Evolutionary conservation across 2,113 vertebrate genomes (phyloP), one percentile per base, ranked within the genome.

Genomic region (Mustelus asterias): DNA sequence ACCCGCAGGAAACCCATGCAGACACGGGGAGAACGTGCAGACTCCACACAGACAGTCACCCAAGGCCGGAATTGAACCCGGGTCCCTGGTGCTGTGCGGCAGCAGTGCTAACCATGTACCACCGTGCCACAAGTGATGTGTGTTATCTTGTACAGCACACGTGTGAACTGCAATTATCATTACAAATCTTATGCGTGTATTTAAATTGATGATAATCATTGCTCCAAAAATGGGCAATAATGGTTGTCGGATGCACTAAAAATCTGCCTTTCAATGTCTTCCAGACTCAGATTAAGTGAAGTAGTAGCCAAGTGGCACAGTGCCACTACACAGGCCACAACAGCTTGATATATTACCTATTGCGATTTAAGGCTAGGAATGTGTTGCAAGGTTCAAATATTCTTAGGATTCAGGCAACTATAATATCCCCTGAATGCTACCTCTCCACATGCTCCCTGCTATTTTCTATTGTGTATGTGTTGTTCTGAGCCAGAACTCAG

Each of bases 311-410:
- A 65, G 60, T 93, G 89, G 89, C 60, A 65, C 60, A 22, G 16
- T 67, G 89, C 89, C 89, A 93, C 89, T 29, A 65, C 89, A 93
- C 89, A 93, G 89, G 89, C 89, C 89, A 24, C 60, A 22, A 63
- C 33, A 9, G 89, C 89, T 14, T 93, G 89, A 93, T 65, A 93
- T 93, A 93, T 93, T 93, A 93, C 89, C 89, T 93, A 93, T 65
- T 93, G 63, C 60, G 65, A 67, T 93, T 65, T 67, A 65, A 22
- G 89, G 89, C 89, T 20, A n/a, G n/a, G 58, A 65, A 63, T 65
- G 89, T 93, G 18, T 93, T 93, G 89, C 89, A 93, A 65, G 89
- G 14, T 92, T 63, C 89, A 93, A 93, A 67, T 93, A 93, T 63
- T 93, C 89, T 67, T 93, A 22, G 33, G 89, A 37, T 33, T 37